Conservation (phyloP, 2,888 invertebrate species). For the Willowsia nigromaculata region DNA sequence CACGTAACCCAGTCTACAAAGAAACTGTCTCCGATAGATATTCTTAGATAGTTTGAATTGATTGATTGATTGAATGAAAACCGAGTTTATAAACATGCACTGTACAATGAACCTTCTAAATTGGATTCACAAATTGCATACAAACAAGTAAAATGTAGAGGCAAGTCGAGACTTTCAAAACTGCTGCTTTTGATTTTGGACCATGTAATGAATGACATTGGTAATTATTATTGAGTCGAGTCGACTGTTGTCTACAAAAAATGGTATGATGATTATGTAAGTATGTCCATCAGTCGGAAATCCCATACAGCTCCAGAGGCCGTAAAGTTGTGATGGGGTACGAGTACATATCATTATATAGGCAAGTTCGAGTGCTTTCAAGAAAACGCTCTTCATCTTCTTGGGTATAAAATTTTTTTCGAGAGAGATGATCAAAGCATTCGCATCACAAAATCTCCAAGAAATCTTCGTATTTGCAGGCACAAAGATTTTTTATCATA, state of each 20-base stretch:
- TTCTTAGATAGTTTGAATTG: no score
- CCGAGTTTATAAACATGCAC: no score
- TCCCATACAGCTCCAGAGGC: conserved; percentile 66
- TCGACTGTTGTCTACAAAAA: not conserved
- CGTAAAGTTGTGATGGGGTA: conserved; percentile 42
- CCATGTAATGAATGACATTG: conserved; percentile 21
- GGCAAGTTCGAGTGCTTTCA: conserved; percentile 41
- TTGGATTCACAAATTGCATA: not conserved
- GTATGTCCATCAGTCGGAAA: conserved; percentile 4
- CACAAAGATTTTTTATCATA: no score
- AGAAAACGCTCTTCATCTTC: conserved; percentile 33
- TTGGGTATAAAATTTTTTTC: not conserved
- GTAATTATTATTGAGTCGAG: conserved; percentile 23
- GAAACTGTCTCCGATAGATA: no score
- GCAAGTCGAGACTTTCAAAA: conserved; percentile 10
- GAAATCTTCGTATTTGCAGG: no score
- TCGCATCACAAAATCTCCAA: no score
- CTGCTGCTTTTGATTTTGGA: not conserved
- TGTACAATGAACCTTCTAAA: no score
- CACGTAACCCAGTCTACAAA: no score
- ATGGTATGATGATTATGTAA: not conserved
- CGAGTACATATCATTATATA: conserved; percentile 1
- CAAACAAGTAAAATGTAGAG: conserved; percentile 25
- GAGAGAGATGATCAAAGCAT: not conserved
- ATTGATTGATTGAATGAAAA: no score